phyloP scores from a whole-genome alignment of 2,888 invertebrate species.

The Heteromurus nitidus region DNA sequence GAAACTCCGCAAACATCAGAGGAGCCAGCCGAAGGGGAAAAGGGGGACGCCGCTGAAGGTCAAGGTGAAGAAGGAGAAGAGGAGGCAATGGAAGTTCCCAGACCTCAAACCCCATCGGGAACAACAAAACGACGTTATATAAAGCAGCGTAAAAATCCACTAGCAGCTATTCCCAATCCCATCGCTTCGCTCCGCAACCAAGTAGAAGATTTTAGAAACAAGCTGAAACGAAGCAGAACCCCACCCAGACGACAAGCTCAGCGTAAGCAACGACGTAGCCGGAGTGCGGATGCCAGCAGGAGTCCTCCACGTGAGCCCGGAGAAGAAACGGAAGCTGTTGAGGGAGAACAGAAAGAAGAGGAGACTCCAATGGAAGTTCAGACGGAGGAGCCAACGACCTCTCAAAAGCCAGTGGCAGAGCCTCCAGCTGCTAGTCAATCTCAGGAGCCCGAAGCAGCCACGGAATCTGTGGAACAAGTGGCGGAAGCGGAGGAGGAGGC shows the following conservation, averaged over 20 bases:
- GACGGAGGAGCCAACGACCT: slow-evolving; percentile 68
- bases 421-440: too few species aligned
- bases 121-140: slow-evolving; percentile 45
- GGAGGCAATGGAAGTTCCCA: slow-evolving; percentile 29
- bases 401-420: slow-evolving; percentile 2
- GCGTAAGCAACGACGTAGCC: slow-evolving; percentile 78
- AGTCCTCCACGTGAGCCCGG: slow-evolving; percentile 76
- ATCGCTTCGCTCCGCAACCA: slow-evolving; percentile 30
- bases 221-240: slow-evolving; percentile 75
- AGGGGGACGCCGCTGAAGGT: slow-evolving; percentile 10
- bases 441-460: too few species aligned
- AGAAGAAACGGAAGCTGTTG: slow-evolving; percentile 77
- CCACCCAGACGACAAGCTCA: slow-evolving; percentile 78
- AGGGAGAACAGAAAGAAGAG: slow-evolving; percentile 73
- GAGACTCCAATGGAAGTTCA: slow-evolving; percentile 15
- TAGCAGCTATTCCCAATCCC: slow-evolving; percentile 48
- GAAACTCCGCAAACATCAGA: slow-evolving; percentile 22
- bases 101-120: slow-evolving; percentile 46
- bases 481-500: not conserved
- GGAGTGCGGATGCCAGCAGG: slow-evolving; percentile 77
- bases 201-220: slow-evolving; percentile 74
- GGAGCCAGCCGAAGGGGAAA: not conserved
- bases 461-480: slow-evolving; percentile 8
- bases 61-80: slow-evolving; percentile 47
- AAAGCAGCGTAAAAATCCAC: slow-evolving; percentile 32